Percentiles rank a stretch among this genome's conserved stretches.
phyloP scores from a whole-genome alignment of 2,797 vertebrate genomes.

The Takifugu rubripes region DNA sequence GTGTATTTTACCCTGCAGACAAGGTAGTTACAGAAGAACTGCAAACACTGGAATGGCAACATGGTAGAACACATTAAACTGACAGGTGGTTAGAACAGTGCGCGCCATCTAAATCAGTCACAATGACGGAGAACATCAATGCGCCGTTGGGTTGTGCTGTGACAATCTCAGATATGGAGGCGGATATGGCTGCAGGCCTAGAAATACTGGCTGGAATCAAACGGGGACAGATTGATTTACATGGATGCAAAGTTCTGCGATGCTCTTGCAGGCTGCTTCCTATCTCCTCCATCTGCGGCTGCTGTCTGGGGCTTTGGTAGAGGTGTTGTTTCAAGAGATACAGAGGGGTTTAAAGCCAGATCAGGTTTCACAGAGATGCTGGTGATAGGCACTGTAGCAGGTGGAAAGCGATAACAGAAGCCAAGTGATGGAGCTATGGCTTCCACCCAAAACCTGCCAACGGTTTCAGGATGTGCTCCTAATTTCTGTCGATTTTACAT shows the following conservation, averaged over 20 bases:
- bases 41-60: constrained; percentile 43
- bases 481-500: constrained; percentile 21
- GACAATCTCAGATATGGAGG: constrained; percentile 58
- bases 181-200: constrained; percentile 55
- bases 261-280: constrained; percentile 39
- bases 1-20: constrained; percentile 36
- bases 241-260: constrained; percentile 64
- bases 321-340: constrained; percentile 35
- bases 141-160: constrained; percentile 53
- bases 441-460: not conserved
- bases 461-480: constrained; percentile 8
- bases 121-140: constrained; percentile 48
- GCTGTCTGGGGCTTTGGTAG: constrained; percentile 55
- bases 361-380: constrained; percentile 54
- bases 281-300: constrained; percentile 61
- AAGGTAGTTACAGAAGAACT: constrained; percentile 36
- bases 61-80: constrained; percentile 34
- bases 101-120: constrained; percentile 61
- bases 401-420: constrained; percentile 7
- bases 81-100: constrained; percentile 56
- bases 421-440: constrained; percentile 27
- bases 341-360: constrained; percentile 18
- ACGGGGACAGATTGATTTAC: constrained; percentile 65
- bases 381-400: constrained; percentile 38
- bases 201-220: constrained; percentile 49